Conservation (phyloP, 2,888 invertebrate species). For the Chrysotoxum bicinctum region DNA sequence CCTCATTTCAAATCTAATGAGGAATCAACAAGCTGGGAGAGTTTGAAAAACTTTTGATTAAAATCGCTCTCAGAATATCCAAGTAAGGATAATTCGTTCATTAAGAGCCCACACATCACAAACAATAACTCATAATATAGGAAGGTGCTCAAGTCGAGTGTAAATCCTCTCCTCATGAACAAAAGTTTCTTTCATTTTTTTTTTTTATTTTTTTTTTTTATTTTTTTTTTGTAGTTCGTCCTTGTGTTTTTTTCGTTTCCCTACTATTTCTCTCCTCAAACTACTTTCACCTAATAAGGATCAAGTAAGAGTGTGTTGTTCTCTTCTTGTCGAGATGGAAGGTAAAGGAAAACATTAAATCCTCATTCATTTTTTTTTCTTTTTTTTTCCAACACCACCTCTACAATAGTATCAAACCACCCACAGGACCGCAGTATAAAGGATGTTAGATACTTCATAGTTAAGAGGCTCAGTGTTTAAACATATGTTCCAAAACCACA, state of each 20-base stretch:
- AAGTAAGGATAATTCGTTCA: slow-evolving; percentile 50
- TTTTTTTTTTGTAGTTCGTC: not conserved
- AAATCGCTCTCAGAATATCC: slow-evolving; percentile 50
- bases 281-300: slow-evolving; percentile 49
- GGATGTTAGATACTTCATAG: slow-evolving; percentile 34
- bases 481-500: slow-evolving; percentile 51
- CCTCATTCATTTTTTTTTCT: slow-evolving; percentile 43
- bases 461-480: slow-evolving; percentile 33
- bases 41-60: slow-evolving; percentile 54
- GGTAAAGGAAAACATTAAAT: slow-evolving; percentile 51
- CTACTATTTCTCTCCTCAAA: not conserved
- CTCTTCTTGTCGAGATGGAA: not conserved
- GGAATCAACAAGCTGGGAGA: slow-evolving; percentile 24
- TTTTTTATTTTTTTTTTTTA: slow-evolving; percentile 19
- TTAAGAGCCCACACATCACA: slow-evolving; percentile 48
- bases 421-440: not conserved
- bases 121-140: slow-evolving; percentile 51
- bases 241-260: not conserved
- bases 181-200: slow-evolving; percentile 34
- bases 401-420: not conserved
- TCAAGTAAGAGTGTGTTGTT: slow-evolving; percentile 11
- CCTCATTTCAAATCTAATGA: slow-evolving; percentile 7
- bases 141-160: slow-evolving; percentile 33
- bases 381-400: not conserved
- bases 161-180: slow-evolving; percentile 50